Evolutionary conservation across 2,113 vertebrate species (phyloP).

Genomic region (Eidolon helvum): DNA sequence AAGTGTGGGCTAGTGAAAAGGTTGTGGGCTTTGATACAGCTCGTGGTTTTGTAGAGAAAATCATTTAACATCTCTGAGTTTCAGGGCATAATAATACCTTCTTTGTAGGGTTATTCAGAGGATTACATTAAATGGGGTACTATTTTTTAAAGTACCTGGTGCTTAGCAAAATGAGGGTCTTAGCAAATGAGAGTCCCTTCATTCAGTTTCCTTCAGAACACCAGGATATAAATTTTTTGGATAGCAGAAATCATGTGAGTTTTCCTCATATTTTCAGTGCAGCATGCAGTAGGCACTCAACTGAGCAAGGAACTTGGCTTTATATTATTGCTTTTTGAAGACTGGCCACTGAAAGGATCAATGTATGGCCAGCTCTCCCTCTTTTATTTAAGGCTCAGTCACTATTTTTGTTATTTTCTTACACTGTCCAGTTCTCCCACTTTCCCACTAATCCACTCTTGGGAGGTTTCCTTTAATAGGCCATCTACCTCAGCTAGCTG

Average conservation of each 20-base stretch:
- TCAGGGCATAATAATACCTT: not conserved
- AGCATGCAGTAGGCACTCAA: not conserved
- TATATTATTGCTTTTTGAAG: not conserved
- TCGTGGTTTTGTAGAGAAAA: not conserved
- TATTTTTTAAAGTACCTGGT: not conserved
- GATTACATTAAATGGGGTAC: not conserved
- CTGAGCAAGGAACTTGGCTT: not conserved
- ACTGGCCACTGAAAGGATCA: not conserved
- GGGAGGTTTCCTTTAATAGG: not conserved
- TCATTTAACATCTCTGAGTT: not conserved
- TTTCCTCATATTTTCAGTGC: not conserved
- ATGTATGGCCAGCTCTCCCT: not conserved
- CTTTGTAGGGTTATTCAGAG: not conserved
- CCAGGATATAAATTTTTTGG: not conserved
- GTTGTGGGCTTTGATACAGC: not conserved
- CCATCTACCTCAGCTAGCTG: not conserved
- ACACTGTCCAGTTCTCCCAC: not conserved
- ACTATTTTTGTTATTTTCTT: not conserved
- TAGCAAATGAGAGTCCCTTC: not conserved
- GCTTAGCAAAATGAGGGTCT: not conserved
- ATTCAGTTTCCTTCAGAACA: not conserved
- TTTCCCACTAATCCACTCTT: not conserved
- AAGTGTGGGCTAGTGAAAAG: not conserved
- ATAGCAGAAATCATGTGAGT: not conserved
- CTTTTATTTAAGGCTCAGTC: not conserved